Evolutionary conservation across 30 jellyfish, hydroid and myxozoan genomes (phyloP), one percentile per base, ranked within the genome.

Genomic region (Morbakka virulenta): DNA sequence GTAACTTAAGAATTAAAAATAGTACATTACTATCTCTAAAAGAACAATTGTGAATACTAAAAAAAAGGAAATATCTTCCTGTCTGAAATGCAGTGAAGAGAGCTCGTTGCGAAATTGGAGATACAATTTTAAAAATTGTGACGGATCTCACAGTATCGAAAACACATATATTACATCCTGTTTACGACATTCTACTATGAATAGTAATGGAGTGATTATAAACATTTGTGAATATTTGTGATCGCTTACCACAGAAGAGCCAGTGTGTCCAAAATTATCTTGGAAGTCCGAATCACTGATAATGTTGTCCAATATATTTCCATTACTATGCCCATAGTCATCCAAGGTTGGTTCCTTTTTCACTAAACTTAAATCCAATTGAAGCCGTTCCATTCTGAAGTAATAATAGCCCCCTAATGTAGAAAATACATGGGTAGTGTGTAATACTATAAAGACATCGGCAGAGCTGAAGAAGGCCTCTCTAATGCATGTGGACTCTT

Each of bases 301-400:
- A 32, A 90, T 85, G 79, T 90, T 90, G 32, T 90, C 98, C 53
- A 90, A 65, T 24, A 90, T 83, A 61, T 90, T 90, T 31, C 98
- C 98, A 67, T 53, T 57, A 32, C 71, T 84, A 9, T 89, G 95
- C 6, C 97, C 97, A 64, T 89, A 89, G 51, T 84, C 98, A 65
- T 90, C 98, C 22, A 84, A 71, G 35, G 84, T 83, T 28, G 86
- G 85, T 47, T 90, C 98, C 48, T 79, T 83, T 52, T 90, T 90
- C 28, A 90, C 95, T 33, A 90, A 23, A 30, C 78, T 85, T 13
- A 90, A 71, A 75, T 90, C 98, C 17, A 90, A 90, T 14, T 90
- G 96, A 64, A 90, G 71, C 47, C 53, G 88, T 20, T 83, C 98
- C 95, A 77, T 82, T n/a, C n/a, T n/a, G n/a, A n/a, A n/a, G n/a